phyloP scores from a whole-genome alignment of 2,888 invertebrate species.

The Ashinkailepas kermadecensis region DNA sequence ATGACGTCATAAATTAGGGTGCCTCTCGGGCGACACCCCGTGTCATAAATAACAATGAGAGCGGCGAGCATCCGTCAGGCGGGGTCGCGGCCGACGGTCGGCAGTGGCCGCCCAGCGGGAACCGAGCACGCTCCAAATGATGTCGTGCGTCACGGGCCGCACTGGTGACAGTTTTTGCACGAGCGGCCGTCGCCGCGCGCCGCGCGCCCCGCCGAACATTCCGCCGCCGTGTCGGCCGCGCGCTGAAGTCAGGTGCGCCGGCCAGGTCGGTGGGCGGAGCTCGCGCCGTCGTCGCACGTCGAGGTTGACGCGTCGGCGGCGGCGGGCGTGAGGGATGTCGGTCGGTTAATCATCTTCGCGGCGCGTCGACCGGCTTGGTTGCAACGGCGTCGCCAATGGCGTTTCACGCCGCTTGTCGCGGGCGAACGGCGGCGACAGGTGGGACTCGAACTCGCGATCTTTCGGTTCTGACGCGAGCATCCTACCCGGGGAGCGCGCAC shows the following conservation, averaged over 20 bases:
- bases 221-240: neutral
- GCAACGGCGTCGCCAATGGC: too few species aligned
- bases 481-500: too few species aligned
- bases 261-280: too few species aligned
- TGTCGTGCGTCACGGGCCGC: constrained; percentile 1
- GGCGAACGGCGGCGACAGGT: too few species aligned
- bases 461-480: too few species aligned
- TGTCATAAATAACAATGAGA: constrained; percentile 15
- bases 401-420: too few species aligned
- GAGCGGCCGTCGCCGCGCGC: neutral
- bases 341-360: too few species aligned
- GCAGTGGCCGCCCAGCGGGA: neutral
- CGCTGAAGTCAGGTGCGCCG: neutral
- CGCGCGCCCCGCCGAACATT: neutral
- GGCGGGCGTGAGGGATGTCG: too few species aligned
- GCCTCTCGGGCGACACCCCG: constrained; percentile 17
- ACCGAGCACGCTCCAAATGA: neutral
- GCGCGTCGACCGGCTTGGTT: too few species aligned
- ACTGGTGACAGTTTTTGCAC: neutral
- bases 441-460: too few species aligned
- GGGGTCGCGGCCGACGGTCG: neutral
- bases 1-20: constrained; percentile 22
- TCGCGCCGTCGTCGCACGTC: too few species aligned
- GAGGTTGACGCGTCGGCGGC: too few species aligned
- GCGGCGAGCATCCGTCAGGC: constrained; percentile 16